Percentiles rank a stretch among this genome's conserved stretches.
Conservation (phyloP, 2,888 invertebrate genomes). For the Acrocyrtus sp. region DNA sequence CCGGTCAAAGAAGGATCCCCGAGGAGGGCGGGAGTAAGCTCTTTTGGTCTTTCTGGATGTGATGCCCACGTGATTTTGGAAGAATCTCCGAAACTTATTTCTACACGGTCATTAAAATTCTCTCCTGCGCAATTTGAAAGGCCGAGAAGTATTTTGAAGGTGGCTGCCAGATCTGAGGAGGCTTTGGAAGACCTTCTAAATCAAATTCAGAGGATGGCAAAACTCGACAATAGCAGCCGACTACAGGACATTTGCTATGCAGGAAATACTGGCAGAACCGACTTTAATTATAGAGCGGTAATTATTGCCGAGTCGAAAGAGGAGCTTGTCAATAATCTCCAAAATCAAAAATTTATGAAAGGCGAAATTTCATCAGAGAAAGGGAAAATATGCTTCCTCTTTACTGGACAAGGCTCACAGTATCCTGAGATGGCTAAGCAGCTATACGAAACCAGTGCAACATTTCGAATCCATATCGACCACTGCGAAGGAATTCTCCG, state of each 20-base stretch:
- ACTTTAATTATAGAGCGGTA: neutral
- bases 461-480: neutral
- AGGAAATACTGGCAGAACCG: neutral
- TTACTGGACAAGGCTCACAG: no score
- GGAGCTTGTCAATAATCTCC: no score
- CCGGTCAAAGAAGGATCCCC: no score
- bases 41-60: no score
- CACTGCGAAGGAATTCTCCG: neutral
- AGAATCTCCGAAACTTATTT: neutral
- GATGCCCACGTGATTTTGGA: constrained; percentile 30
- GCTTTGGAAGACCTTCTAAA: neutral
- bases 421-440: no score
- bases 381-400: neutral
- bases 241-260: neutral
- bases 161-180: neutral
- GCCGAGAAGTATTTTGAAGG: neutral
- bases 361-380: neutral
- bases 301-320: neutral
- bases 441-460: neutral
- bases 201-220: neutral
- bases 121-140: neutral
- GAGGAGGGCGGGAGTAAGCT: no score
- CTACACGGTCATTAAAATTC: no score
- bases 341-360: no score
- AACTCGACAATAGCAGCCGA: neutral